phyloP scores from a whole-genome alignment of 1,140 invertebrate genomes.

The Neotoxoptera formosana region DNA sequence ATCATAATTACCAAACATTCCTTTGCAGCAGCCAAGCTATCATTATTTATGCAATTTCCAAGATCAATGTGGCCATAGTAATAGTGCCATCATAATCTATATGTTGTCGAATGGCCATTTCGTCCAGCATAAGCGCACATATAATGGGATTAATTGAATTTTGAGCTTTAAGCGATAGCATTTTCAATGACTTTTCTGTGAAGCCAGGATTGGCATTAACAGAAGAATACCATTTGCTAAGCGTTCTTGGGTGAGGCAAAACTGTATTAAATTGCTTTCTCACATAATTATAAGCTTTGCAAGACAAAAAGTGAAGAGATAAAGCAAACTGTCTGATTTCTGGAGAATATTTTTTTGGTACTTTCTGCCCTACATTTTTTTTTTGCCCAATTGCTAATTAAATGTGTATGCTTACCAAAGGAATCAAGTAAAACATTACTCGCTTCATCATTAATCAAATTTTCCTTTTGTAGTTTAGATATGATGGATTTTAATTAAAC shows the following conservation, averaged over 20 bases:
- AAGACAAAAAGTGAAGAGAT: conserved; percentile 21
- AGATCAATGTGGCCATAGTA: neutral
- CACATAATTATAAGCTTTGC: conserved; percentile 28
- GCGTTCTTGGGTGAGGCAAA: neutral
- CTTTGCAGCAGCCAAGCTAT: neutral
- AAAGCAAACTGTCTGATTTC: neutral
- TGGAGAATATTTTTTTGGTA: neutral
- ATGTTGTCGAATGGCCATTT: conserved; percentile 10
- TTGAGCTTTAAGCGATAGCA: neutral
- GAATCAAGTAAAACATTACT: conserved; percentile 18
- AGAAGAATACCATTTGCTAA: neutral
- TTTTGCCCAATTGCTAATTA: conserved; percentile 8
- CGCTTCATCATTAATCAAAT: neutral
- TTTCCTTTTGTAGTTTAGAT: neutral
- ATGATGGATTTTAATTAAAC: neutral
- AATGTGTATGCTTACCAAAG: conserved; percentile 1
- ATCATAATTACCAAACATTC: neutral
- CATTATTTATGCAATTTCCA: neutral
- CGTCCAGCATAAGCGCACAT: neutral
- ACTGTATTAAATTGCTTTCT: conserved; percentile 5
- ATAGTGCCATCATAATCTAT: neutral
- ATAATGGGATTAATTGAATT: neutral
- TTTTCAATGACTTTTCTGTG: neutral
- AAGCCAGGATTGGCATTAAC: conserved; percentile 17
- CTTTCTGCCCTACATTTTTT: neutral